Conservation (phyloP, 2,888 invertebrate genomes). For the Drosophila algonquin region DNA sequence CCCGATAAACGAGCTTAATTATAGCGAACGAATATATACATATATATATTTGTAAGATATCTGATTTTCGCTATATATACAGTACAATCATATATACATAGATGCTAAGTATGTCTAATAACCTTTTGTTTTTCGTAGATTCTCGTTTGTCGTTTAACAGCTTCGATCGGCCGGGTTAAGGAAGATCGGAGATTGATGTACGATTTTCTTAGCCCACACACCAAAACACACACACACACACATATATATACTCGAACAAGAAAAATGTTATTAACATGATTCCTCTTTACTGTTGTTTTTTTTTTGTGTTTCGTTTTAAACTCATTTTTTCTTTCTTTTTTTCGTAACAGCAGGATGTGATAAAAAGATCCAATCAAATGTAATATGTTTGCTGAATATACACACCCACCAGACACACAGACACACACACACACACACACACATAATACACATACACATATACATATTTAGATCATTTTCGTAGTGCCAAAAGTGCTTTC, state of each 20-base stretch:
- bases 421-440: conserved; percentile 25
- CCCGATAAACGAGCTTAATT: conserved; percentile 33
- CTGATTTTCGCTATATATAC: conserved; percentile 1
- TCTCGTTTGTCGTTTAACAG: conserved; percentile 24
- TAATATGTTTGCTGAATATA: conserved; percentile 34
- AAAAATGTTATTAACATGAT: conserved; percentile 62
- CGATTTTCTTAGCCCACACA: background rate
- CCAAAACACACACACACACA: conserved; percentile 13
- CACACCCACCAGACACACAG: conserved; percentile 6
- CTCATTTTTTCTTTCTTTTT: conserved; percentile 27
- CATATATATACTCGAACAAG: conserved; percentile 28
- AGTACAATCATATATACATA: conserved; percentile 27
- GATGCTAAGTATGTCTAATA: conserved; percentile 38
- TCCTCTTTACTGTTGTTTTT: conserved; percentile 8
- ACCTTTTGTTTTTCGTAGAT: conserved; percentile 20
- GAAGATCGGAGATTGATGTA: conserved; percentile 7
- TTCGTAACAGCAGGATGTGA: conserved; percentile 40
- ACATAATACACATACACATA: conserved; percentile 17
- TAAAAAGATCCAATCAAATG: conserved; percentile 39
- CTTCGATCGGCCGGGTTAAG: conserved; percentile 22
- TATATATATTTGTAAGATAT: conserved; percentile 35
- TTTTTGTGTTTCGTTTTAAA: conserved; percentile 35
- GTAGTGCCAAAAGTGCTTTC: conserved; percentile 36
- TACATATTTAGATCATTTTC: conserved; percentile 16
- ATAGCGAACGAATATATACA: conserved; percentile 27